A percentile compares a stretch with the other conserved stretches of the same genome.
phyloP scores from a whole-genome alignment of 2,888 invertebrate genomes.

The Tetranychus piercei region DNA sequence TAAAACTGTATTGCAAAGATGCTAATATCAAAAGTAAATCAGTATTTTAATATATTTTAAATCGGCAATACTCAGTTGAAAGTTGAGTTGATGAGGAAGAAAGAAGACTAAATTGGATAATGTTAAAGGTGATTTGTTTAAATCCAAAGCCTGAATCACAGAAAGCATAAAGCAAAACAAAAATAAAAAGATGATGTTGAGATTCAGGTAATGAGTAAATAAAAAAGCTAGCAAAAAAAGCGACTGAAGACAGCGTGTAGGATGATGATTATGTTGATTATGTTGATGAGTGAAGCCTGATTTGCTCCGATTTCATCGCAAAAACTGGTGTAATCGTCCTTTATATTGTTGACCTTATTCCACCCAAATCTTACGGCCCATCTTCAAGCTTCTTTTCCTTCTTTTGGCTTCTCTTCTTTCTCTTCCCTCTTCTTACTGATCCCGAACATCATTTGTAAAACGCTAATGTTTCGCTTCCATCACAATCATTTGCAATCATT shows the following conservation, averaged over 20 bases:
- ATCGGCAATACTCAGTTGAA: too few relatives aligned
- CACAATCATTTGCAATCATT: neutral
- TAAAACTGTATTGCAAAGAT: too few relatives aligned
- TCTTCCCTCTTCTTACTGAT: neutral
- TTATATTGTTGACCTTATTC: neutral
- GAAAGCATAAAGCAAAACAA: too few relatives aligned
- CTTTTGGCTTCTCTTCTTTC: neutral
- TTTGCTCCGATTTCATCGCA: neutral
- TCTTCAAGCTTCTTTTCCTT: neutral
- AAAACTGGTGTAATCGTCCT: too few relatives aligned
- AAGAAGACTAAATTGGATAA: too few relatives aligned
- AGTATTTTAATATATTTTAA: too few relatives aligned
- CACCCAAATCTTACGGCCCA: neutral
- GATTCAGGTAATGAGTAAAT: neutral
- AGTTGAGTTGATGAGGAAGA: too few relatives aligned
- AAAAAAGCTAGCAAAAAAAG: neutral
- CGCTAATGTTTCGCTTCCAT: neutral
- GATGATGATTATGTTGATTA: too few relatives aligned
- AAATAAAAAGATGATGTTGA: neutral
- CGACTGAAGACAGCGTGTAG: too few relatives aligned
- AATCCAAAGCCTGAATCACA: too few relatives aligned
- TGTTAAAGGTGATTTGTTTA: too few relatives aligned
- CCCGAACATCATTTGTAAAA: neutral
- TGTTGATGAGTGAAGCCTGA: neutral
- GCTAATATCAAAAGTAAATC: too few relatives aligned